These are phyloP conservation scores for Halocaridina rubra DNA, from an alignment of 2,888 invertebrate genomes.

Conservation along the genomic window DNA sequence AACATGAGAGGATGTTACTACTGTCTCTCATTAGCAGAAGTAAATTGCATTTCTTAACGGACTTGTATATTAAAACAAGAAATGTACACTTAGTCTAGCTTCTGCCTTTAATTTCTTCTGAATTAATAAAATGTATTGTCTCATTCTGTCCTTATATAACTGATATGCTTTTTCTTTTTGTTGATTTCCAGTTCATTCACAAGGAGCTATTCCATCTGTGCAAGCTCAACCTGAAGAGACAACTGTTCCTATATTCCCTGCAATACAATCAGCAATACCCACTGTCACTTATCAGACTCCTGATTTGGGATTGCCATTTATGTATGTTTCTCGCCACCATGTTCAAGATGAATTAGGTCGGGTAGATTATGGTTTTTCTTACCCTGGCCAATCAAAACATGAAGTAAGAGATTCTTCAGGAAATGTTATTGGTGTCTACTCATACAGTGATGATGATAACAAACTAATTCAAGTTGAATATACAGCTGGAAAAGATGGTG, in stretches of 20 bases:
- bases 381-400: conserved; percentile 62
- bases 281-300: background rate
- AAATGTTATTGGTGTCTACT: conserved; percentile 69
- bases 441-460: conserved; percentile 70
- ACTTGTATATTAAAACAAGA: too few relatives aligned
- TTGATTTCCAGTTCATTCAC: background rate
- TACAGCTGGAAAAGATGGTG: conserved; percentile 69
- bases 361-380: conserved; percentile 29
- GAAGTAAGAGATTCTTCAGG: conserved; percentile 67
- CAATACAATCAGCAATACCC: background rate
- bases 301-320: background rate
- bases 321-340: conserved; percentile 63
- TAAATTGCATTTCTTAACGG: too few relatives aligned
- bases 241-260: background rate
- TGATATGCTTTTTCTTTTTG: too few relatives aligned
- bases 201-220: background rate
- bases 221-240: background rate
- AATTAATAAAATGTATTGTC: too few relatives aligned
- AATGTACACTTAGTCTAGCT: too few relatives aligned
- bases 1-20: too few relatives aligned
- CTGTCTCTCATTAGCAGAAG: too few relatives aligned
- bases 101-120: too few relatives aligned
- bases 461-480: conserved; percentile 68
- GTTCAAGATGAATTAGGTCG: conserved; percentile 65
- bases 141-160: too few relatives aligned